Evolutionary conservation across 2,797 vertebrate genomes (phyloP).

Genomic region (Clamator glandarius): DNA sequence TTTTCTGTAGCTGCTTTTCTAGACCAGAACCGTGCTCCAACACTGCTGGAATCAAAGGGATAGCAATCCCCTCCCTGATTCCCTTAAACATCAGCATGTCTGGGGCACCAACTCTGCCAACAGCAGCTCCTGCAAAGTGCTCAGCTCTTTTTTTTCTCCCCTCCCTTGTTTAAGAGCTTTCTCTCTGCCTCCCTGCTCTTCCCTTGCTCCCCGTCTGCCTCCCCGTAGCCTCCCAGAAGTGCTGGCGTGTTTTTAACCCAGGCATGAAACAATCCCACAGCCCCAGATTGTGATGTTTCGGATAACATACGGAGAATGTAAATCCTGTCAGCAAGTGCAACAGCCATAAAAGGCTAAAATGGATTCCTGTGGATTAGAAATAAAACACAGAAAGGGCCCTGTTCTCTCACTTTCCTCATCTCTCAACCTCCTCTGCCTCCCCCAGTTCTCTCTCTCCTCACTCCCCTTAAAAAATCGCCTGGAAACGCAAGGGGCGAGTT

Average conservation of each 20-base stretch:
- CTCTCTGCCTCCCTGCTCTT: not conserved
- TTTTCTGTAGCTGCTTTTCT: not conserved
- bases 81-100: slow-evolving; percentile 51
- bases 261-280: slow-evolving; percentile 60
- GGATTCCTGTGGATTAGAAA: slow-evolving; percentile 89
- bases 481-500: slow-evolving; percentile 63
- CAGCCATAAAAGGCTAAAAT: slow-evolving; percentile 89
- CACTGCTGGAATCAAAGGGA: slow-evolving; percentile 32
- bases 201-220: not conserved
- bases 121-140: slow-evolving; percentile 30
- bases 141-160: not conserved
- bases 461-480: slow-evolving; percentile 68
- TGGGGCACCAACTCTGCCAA: slow-evolving; percentile 49
- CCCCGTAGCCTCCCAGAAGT: slow-evolving; percentile 41
- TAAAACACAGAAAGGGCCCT: slow-evolving; percentile 81
- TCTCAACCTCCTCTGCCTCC: slow-evolving; percentile 54
- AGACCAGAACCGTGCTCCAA: not conserved
- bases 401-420: slow-evolving; percentile 74
- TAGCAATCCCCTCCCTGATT: slow-evolving; percentile 1
- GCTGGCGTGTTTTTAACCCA: slow-evolving; percentile 51
- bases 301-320: slow-evolving; percentile 78
- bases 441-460: slow-evolving; percentile 32
- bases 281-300: slow-evolving; percentile 61
- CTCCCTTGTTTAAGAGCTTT: not conserved
- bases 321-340: slow-evolving; percentile 88